phyloP scores from a whole-genome alignment of 1,140 invertebrate species.

The Eupristina koningsbergeri region DNA sequence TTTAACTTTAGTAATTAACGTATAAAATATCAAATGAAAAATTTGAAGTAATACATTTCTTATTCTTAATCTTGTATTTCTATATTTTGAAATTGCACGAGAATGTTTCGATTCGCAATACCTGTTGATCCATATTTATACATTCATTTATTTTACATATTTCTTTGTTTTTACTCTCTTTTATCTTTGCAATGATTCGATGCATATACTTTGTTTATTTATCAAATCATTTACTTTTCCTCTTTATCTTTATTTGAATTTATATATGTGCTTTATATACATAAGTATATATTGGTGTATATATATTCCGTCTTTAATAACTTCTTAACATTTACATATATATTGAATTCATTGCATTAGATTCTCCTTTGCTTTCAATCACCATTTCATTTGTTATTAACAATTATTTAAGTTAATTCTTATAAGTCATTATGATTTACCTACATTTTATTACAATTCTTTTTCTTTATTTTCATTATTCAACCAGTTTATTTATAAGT shows the following conservation, averaged over 20 bases:
- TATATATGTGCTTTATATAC: not conserved
- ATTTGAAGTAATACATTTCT: not conserved
- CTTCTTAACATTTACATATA: too few relatives aligned
- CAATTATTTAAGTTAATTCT: too few relatives aligned
- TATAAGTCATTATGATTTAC: too few relatives aligned
- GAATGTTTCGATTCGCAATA: not conserved
- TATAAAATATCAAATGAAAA: slow-evolving; percentile 1
- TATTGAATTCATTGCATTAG: too few relatives aligned
- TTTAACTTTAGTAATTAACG: not conserved
- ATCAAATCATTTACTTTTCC: not conserved
- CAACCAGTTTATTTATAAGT: too few relatives aligned
- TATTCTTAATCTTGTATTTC: not conserved
- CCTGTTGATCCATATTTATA: not conserved
- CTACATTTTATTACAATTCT: too few relatives aligned
- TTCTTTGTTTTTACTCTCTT: not conserved
- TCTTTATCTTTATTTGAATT: not conserved
- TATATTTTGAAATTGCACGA: not conserved
- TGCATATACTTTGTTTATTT: not conserved
- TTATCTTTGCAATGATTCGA: not conserved
- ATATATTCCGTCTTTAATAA: too few relatives aligned
- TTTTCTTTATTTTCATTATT: too few relatives aligned
- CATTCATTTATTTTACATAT: not conserved
- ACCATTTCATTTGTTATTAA: too few relatives aligned
- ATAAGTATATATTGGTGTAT: not conserved
- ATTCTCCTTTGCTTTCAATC: too few relatives aligned